Evolutionary conservation across 2,888 invertebrate species (phyloP).

Genomic region (Mythimna pallens): DNA sequence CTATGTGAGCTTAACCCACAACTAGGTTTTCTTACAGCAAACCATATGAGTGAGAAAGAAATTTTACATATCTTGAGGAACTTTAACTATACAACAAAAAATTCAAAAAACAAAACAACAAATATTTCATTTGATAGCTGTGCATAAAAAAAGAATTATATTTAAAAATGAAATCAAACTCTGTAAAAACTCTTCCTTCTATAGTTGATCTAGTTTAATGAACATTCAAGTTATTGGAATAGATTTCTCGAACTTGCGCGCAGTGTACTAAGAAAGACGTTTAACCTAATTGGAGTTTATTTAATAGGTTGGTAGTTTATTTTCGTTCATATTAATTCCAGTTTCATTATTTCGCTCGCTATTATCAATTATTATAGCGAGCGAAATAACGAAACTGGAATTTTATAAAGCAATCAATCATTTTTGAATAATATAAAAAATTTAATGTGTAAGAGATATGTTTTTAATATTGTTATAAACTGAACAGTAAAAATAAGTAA

Average conservation of each 20-base stretch:
- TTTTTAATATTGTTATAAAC: too few species aligned
- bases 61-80: too few species aligned
- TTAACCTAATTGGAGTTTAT: constrained; percentile 1
- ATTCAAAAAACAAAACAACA: too few species aligned
- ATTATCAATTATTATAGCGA: neutral
- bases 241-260: neutral
- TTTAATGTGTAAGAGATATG: neutral
- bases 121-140: neutral
- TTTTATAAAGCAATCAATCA: neutral
- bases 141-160: neutral
- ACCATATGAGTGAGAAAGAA: too few species aligned
- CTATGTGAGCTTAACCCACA: too few species aligned
- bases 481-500: too few species aligned
- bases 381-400: neutral
- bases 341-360: too few species aligned
- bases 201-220: constrained; percentile 16
- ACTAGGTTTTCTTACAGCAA: too few species aligned
- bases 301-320: neutral
- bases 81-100: too few species aligned
- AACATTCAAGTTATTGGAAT: constrained; percentile 11
- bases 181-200: neutral
- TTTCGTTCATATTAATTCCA: constrained; percentile 4
- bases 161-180: constrained; percentile 3
- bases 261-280: neutral
- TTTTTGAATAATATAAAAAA: neutral